A percentile compares a stretch with the other conserved stretches of the same genome.
phyloP scores from a whole-genome alignment of 2,888 invertebrate genomes.

The Orthosia gracilis region DNA sequence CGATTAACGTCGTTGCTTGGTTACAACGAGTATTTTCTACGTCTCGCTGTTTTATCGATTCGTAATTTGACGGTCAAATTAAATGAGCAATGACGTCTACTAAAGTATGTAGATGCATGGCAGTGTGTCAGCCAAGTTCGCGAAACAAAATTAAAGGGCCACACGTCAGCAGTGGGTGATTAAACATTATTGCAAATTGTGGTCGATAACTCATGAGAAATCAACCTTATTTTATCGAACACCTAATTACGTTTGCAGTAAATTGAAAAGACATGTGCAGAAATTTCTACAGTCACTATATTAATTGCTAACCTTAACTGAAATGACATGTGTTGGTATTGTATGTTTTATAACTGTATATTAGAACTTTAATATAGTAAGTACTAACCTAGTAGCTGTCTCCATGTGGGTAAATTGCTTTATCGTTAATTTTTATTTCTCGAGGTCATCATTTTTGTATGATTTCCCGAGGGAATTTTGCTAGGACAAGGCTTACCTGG shows the following conservation, averaged over 20 bases:
- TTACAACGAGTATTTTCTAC: too few species aligned
- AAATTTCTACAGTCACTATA: neutral
- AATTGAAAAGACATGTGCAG: neutral
- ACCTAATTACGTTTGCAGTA: neutral
- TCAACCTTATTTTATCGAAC: neutral
- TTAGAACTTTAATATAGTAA: neutral
- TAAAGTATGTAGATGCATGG: too few species aligned
- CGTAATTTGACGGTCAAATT: neutral
- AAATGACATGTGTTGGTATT: neutral
- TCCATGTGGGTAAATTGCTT: neutral
- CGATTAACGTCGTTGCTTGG: too few species aligned
- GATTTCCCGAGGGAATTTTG: slow-evolving; percentile 31
- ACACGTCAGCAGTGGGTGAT: too few species aligned
- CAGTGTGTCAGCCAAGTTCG: too few species aligned
- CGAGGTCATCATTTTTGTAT: slow-evolving; percentile 3
- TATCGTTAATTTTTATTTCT: neutral
- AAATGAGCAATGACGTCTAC: neutral
- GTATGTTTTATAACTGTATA: neutral
- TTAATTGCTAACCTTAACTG: neutral
- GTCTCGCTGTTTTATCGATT: neutral
- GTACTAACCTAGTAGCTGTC: neutral
- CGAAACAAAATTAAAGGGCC: too few species aligned
- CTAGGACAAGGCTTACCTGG: neutral
- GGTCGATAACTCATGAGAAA: slow-evolving; percentile 3
- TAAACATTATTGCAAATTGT: neutral